Evolutionary conservation across 1,140 invertebrate genomes (phyloP).

Genomic region (Drosophila subpulchrella): DNA sequence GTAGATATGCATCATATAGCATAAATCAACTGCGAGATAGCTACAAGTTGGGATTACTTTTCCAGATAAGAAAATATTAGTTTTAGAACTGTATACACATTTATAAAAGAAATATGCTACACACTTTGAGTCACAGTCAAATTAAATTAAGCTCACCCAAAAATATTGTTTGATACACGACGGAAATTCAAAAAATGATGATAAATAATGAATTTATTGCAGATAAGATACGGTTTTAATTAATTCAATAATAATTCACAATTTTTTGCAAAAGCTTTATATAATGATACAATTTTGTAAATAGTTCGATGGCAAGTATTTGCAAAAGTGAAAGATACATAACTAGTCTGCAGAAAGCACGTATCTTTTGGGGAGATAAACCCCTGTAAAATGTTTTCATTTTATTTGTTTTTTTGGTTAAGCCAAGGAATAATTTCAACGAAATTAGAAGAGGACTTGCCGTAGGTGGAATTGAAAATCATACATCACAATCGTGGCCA

Average conservation of each 20-base stretch:
- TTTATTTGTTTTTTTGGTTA: background rate
- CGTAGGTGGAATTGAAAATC: slow-evolving; percentile 69
- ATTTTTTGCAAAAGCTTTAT: too few relatives aligned
- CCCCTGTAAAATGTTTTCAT: background rate
- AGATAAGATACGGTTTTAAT: background rate
- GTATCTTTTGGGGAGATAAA: slow-evolving; percentile 10
- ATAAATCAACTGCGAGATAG: background rate
- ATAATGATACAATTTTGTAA: background rate
- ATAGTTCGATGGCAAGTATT: background rate
- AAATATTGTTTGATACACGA: too few relatives aligned
- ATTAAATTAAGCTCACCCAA: too few relatives aligned
- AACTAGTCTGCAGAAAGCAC: background rate
- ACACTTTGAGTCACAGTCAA: background rate
- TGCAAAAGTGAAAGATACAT: background rate
- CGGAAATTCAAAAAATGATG: too few relatives aligned
- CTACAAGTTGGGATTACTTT: background rate
- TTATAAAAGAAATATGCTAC: background rate
- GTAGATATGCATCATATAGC: background rate
- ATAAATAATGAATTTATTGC: background rate
- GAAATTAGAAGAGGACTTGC: slow-evolving; percentile 34
- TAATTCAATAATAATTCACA: background rate
- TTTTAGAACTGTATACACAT: background rate
- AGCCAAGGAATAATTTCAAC: slow-evolving; percentile 35
- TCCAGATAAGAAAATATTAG: background rate
- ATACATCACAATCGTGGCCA: slow-evolving; percentile 72